phyloP scores from a whole-genome alignment of 2,888 invertebrate species.

The Halictus quadricinctus region DNA sequence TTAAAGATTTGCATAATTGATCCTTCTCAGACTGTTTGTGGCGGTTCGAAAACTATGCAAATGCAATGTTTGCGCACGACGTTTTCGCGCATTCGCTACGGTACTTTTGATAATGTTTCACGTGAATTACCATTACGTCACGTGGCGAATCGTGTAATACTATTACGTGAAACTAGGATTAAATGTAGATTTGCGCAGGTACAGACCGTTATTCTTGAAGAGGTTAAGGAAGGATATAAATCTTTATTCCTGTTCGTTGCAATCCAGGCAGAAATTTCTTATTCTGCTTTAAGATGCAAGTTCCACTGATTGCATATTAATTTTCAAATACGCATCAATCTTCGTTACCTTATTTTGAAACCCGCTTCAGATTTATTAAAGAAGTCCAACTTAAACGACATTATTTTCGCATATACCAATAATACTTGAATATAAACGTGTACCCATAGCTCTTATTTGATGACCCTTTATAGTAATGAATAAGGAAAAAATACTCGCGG shows the following conservation, averaged over 20 bases:
- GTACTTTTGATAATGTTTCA: slow-evolving; percentile 4
- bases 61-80: slow-evolving; percentile 13
- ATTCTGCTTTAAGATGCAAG: not conserved
- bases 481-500: not conserved
- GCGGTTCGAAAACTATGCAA: slow-evolving; percentile 36
- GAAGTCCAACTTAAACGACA: not conserved
- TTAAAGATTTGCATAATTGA: not conserved
- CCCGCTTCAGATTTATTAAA: not conserved
- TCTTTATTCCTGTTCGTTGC: not conserved
- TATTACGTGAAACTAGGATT: not conserved
- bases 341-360: too few species aligned
- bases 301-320: not conserved
- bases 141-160: slow-evolving; percentile 3
- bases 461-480: not conserved
- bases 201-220: not conserved
- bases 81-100: slow-evolving; percentile 20
- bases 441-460: not conserved
- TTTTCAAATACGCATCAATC: too few species aligned
- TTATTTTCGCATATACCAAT: not conserved
- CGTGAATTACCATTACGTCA: not conserved
- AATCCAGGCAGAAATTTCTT: not conserved
- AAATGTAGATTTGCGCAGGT: not conserved
- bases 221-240: not conserved
- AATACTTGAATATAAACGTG: not conserved
- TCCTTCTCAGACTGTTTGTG: slow-evolving; percentile 7